Conservation (phyloP, 2,888 invertebrate genomes). For the Drosophila greeni region DNA sequence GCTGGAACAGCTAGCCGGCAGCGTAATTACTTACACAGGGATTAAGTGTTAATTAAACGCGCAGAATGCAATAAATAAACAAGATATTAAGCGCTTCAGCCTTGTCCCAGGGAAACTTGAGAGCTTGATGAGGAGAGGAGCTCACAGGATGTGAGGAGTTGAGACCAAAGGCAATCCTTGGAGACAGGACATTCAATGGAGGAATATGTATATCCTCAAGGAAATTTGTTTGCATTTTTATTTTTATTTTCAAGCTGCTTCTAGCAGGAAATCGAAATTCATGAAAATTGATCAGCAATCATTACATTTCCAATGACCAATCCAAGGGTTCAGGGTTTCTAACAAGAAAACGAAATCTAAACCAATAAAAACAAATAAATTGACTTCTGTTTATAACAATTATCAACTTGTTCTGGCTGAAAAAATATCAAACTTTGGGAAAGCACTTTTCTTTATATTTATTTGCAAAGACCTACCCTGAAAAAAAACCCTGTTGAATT, state of each 20-base stretch:
- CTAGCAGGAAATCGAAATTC: neutral
- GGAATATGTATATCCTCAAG: neutral
- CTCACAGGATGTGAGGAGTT: conserved; percentile 3
- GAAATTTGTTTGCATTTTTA: too few species aligned
- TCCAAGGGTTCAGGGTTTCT: neutral
- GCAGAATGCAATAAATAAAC: conserved; percentile 83
- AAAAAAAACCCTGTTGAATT: neutral
- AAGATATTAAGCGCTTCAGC: conserved; percentile 73
- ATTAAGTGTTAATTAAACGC: conserved; percentile 75
- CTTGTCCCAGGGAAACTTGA: conserved; percentile 4
- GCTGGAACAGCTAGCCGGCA: conserved; percentile 1
- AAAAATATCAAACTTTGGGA: neutral
- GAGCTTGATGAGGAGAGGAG: conserved; percentile 2
- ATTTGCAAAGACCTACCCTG: neutral
- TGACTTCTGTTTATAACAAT: neutral
- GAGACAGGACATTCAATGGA: neutral
- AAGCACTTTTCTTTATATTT: neutral
- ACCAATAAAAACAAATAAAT: neutral
- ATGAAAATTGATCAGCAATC: too few species aligned
- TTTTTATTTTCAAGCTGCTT: neutral
- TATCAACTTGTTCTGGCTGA: neutral
- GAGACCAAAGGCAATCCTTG: conserved; percentile 1
- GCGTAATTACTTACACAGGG: conserved; percentile 72
- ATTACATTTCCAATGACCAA: neutral
- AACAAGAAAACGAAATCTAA: neutral